Base-by-base conservation (phyloP, 2,113 vertebrate species). In the Thamnophis sirtalis region DNA sequence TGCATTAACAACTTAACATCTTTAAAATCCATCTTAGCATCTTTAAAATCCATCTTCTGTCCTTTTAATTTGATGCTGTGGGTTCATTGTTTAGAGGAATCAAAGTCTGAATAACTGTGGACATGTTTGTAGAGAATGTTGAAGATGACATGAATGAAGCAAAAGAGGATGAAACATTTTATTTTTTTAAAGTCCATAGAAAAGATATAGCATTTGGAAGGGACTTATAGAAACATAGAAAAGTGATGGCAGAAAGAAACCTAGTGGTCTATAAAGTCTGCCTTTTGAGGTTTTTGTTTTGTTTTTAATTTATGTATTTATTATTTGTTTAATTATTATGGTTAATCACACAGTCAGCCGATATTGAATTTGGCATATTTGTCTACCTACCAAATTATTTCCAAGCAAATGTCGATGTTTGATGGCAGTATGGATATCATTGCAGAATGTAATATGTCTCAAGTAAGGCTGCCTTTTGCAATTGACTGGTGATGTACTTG, bases 171-270 rank as follows among this genome's bases (percentile, higher is more conserved):
- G 15, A 73, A 73, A 73, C n/a, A 6, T 56, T 13, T 24, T 93
- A 58, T 92, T 24, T 94, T 90, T 93, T 63, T 87, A 95, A 22
- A 89, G 22, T 90, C 91, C 87, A 24, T 80, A 87, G 43, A 15
- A 63, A 94, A 84, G 13, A 73, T 73, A 7, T 73, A 33, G 13
- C 13, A 73, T 73, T 7, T 73, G 15, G 2, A 38, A 73, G 15
- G 68, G 13, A 33, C 15, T 73, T 5, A 33, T 33, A 17, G n/a
- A 73, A 19, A 73, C n/a, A 68, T 60, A 63, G 26, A 63, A 63
- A 63, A 63, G 10, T 9, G 26, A 63, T 63, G 11, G 60, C 60
- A 63, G 26, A n/a, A 63, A 63, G 28, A n/a, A 9, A 22, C 4
- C 2, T 58, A 24, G 21, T 58, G 7, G 22, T 58, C 56, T 22